Evolutionary conservation across 1,140 invertebrate species (phyloP).

Genomic region (Macrocentrus cingulum): DNA sequence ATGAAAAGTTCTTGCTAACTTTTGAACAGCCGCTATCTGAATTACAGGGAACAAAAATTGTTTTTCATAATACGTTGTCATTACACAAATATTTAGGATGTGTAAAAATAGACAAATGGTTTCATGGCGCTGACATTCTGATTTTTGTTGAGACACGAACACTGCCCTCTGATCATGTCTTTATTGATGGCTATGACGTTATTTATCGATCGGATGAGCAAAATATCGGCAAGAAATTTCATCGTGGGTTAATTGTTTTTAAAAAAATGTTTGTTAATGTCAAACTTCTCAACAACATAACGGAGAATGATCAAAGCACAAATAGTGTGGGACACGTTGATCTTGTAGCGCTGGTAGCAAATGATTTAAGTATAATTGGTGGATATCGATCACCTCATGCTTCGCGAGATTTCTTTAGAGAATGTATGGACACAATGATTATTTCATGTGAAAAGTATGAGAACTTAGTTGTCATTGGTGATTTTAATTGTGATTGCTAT

Average conservation of each 20-base stretch:
- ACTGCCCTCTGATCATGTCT: background rate
- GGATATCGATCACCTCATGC: background rate
- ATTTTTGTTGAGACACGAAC: background rate
- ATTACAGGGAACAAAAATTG: background rate
- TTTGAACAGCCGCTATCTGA: background rate
- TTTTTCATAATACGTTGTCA: background rate
- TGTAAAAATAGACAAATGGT: background rate
- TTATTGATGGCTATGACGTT: background rate
- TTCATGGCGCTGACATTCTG: constrained; percentile 3
- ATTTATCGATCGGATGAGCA: constrained; percentile 3
- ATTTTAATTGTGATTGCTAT: constrained; percentile 8
- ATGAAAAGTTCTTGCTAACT: background rate
- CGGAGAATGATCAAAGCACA: background rate
- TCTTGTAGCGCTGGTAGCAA: background rate
- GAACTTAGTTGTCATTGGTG: background rate
- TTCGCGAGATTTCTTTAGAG: background rate
- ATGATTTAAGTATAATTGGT: background rate
- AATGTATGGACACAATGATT: background rate
- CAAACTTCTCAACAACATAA: background rate
- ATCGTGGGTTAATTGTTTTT: background rate
- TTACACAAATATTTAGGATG: background rate
- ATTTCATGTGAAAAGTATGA: background rate
- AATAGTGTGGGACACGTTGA: background rate
- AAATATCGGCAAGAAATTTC: background rate
- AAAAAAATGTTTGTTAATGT: background rate